A percentile compares a stretch with the other conserved stretches of the same genome.
phyloP scores from a whole-genome alignment of 2,888 invertebrate species.

The Neoaliturus tenellus region DNA sequence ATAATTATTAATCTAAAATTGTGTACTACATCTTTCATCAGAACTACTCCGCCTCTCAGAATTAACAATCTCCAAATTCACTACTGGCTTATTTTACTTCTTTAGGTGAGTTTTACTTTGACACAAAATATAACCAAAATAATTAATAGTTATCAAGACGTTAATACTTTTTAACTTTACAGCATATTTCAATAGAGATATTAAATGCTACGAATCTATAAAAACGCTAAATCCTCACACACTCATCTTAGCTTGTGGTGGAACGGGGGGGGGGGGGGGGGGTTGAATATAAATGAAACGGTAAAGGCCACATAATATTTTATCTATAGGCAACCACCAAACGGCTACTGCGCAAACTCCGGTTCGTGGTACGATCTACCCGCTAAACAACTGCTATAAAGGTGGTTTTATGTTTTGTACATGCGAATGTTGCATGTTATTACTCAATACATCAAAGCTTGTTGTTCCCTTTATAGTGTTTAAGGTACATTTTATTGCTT shows the following conservation, averaged over 20 bases:
- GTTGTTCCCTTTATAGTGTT: slow-evolving; percentile 32
- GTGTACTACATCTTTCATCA: no score
- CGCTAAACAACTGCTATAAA: slow-evolving; percentile 35
- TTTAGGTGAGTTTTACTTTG: no score
- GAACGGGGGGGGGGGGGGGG: neutral
- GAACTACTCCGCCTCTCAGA: no score
- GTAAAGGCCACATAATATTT: slow-evolving; percentile 18
- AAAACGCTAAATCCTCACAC: neutral
- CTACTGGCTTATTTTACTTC: no score
- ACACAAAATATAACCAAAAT: no score
- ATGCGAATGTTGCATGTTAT: slow-evolving; percentile 9
- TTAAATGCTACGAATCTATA: no score
- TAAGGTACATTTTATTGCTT: slow-evolving; percentile 1
- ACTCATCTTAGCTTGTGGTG: neutral
- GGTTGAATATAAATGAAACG: neutral
- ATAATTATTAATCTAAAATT: no score
- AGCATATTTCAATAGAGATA: no score
- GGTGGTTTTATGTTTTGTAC: slow-evolving; percentile 24
- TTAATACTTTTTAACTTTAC: no score
- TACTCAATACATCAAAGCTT: slow-evolving; percentile 30
- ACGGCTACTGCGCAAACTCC: neutral
- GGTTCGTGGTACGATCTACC: neutral
- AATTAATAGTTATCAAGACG: no score
- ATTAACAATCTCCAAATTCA: no score
- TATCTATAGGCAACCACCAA: neutral